These are phyloP conservation scores for Tetragonisca angustula DNA, from an alignment of 2,888 invertebrate species.

Conservation along the genomic window DNA sequence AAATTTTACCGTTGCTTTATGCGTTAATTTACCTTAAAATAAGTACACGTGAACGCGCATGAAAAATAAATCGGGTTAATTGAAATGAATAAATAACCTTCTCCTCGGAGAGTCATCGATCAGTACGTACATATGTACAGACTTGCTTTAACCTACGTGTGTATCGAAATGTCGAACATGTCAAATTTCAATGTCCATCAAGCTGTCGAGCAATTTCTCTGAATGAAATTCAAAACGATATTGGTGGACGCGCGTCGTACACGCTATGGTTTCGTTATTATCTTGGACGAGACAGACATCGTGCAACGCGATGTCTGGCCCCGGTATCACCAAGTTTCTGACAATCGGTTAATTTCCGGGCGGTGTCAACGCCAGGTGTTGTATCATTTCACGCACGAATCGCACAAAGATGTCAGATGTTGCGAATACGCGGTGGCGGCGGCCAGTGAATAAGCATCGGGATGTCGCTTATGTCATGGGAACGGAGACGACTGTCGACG, in stretches of 20 bases:
- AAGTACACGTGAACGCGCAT: background rate
- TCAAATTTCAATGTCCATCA: background rate
- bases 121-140: too few relatives aligned
- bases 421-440: conserved; percentile 22
- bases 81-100: too few relatives aligned
- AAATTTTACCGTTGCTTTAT: too few relatives aligned
- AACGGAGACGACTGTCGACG: background rate
- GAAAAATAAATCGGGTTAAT: too few relatives aligned
- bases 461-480: conserved; percentile 18
- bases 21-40: background rate
- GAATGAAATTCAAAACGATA: background rate
- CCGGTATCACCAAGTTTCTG: conserved; percentile 17
- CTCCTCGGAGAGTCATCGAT: too few relatives aligned
- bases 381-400: conserved; percentile 45
- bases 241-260: background rate
- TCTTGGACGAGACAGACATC: background rate
- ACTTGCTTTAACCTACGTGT: background rate
- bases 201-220: background rate
- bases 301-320: conserved; percentile 15
- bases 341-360: conserved; percentile 65
- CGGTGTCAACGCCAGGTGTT: conserved; percentile 59
- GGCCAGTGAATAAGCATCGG: conserved; percentile 11
- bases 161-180: background rate
- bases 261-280: background rate
- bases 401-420: conserved; percentile 52